Base-by-base conservation (phyloP, 2,888 invertebrate species). In the Acanthosoma haemorrhoidale region DNA sequence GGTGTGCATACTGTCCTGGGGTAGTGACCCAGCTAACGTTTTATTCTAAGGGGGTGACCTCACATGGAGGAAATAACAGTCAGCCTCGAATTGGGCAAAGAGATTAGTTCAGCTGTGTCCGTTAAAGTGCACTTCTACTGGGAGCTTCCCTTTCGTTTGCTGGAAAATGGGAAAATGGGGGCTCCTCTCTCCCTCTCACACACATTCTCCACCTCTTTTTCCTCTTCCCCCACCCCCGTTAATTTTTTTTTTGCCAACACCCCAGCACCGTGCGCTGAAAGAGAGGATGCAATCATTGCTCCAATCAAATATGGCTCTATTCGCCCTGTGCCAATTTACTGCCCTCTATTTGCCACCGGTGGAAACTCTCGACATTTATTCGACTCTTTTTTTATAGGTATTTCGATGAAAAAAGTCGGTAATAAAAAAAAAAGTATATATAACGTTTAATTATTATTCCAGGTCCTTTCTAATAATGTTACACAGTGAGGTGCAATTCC, bases 241-340 rank as follows among this genome's bases (percentile, higher is more conserved):
- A n/a, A n/a, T n/a, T n/a, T 51, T 51, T 41, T 43, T 21, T 25
- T 5, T 1, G n/a, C 6, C 4, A 4, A 25, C 25, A 13, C 25
- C 29, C 25, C 13, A 13, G 13, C 25, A 21, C 25, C 1, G 4
- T 51, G 51, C 25, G 29, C 25, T 59, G 59, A 59, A 59, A 18
- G 32, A 32, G 58, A 16, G 59, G 59, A 59, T 31, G 59, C 59
- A 59, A 59, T 59, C 59, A 59, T 32, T 51, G 59, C 32, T 32
- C 32, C 59, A 59, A 59, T 59, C 59, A 59, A 59, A 59, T 59
- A 34, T 59, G 59, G 59, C 59, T 25, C n/a, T 51, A 51, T 29
- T 25, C 51, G n/a, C 13, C 51, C 51, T 25, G 4, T 25, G 51
- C 51, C 51, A 51, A 51, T 51, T 51, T 51, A 51, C 13, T 25